These are phyloP conservation scores for Tortricodes alternella DNA, from an alignment of 2,888 invertebrate genomes.

Conservation along the genomic window DNA sequence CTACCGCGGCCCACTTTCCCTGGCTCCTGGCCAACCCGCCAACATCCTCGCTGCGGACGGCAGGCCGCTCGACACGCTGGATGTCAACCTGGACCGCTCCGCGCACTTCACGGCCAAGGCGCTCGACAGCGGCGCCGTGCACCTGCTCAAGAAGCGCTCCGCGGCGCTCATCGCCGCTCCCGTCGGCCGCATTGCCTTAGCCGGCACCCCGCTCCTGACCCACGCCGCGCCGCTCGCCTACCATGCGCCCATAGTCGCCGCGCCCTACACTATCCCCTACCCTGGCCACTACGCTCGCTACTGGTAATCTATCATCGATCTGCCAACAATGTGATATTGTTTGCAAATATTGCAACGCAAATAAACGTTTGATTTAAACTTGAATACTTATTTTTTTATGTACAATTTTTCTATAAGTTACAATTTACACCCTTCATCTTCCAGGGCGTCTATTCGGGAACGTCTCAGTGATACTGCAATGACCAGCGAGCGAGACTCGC, in stretches of 20 bases:
- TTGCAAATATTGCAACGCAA: not conserved
- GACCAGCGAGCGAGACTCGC: too few species aligned
- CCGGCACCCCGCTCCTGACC: constrained; percentile 33
- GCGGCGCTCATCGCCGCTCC: constrained; percentile 32
- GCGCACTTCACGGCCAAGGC: constrained; percentile 70
- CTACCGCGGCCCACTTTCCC: constrained; percentile 69
- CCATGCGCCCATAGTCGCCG: constrained; percentile 39
- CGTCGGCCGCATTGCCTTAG: constrained; percentile 33
- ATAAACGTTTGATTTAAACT: constrained; percentile 39
- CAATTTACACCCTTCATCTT: too few species aligned
- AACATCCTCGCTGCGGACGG: constrained; percentile 68
- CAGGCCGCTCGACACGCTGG: constrained; percentile 72
- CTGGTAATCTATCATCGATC: constrained; percentile 25
- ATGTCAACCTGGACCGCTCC: constrained; percentile 72
- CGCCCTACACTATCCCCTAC: constrained; percentile 46
- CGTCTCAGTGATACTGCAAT: too few species aligned
- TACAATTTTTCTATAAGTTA: too few species aligned
- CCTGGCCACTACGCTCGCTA: constrained; percentile 45
- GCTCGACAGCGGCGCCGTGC: constrained; percentile 49
- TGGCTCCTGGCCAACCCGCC: constrained; percentile 74
- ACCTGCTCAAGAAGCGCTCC: constrained; percentile 58
- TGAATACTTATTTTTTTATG: not conserved
- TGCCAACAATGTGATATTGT: constrained; percentile 17
- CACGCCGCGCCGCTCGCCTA: constrained; percentile 37
- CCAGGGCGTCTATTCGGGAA: too few species aligned